Conservation (phyloP, 2,888 invertebrate species). For the Girardia tigrina region DNA sequence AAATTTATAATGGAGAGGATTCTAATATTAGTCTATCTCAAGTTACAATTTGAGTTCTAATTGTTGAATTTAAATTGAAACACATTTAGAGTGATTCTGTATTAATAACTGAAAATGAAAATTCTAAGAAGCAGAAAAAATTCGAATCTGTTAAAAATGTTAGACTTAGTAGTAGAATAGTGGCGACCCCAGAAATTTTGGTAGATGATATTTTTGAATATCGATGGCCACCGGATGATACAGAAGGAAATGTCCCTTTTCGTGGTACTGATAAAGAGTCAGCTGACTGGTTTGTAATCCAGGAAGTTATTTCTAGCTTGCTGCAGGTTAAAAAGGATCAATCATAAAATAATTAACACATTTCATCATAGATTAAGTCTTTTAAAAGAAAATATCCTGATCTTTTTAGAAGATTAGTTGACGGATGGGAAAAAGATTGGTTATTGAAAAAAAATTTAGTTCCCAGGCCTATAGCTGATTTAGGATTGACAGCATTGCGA, state of each 20-base stretch:
- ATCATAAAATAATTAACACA: background rate
- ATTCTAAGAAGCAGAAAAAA: background rate
- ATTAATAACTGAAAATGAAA: background rate
- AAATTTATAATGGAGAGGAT: background rate
- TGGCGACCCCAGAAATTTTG: conserved; percentile 23
- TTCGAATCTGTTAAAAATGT: background rate
- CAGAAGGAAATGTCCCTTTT: conserved; percentile 8
- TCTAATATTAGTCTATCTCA: background rate
- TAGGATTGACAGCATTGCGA: conserved; percentile 32
- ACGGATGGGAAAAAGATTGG: conserved; percentile 31
- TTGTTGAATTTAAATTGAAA: background rate
- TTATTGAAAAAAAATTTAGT: conserved; percentile 26
- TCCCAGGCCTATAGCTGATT: conserved; percentile 28
- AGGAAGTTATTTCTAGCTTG: conserved; percentile 31
- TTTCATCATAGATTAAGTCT: conserved; percentile 27
- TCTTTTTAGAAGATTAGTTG: conserved; percentile 25
- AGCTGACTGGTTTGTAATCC: conserved; percentile 32
- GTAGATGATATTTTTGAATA: conserved; percentile 34
- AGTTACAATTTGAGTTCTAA: too few species aligned
- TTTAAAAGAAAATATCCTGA: conserved; percentile 35
- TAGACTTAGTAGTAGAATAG: background rate
- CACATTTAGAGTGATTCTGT: conserved; percentile 1
- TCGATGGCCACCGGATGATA: conserved; percentile 33
- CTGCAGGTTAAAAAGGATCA: background rate
- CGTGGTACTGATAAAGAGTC: background rate